These are phyloP conservation scores for Vidua macroura DNA, from an alignment of 2,113 vertebrate genomes.

Conservation along the genomic window DNA sequence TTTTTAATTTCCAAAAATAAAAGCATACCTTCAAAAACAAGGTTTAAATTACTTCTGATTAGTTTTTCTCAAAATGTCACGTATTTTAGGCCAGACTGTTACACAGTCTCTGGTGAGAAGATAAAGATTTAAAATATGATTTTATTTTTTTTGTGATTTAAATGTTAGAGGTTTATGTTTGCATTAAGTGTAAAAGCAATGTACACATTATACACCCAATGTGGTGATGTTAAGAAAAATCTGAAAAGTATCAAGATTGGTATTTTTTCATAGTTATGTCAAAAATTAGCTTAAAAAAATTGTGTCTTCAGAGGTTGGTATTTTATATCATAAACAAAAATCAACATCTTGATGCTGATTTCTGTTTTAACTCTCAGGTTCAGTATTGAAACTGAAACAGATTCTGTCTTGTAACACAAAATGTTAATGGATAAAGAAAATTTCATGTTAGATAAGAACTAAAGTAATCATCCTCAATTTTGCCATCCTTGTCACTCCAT, in stretches of 20 bases:
- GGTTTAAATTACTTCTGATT: neutral
- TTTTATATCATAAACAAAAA: neutral
- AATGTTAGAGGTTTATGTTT: neutral
- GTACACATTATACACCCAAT: fast-evolving
- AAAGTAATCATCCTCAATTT: neutral
- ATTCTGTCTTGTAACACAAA: neutral
- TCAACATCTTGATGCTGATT: neutral
- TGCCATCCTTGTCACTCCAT: neutral
- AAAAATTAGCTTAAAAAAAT: neutral
- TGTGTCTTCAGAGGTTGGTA: neutral
- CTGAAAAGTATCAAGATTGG: neutral
- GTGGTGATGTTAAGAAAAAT: neutral
- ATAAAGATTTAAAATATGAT: neutral
- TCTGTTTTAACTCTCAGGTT: neutral
- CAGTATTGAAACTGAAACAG: neutral
- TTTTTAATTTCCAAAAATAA: neutral
- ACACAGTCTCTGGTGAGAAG: neutral
- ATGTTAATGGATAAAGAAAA: neutral
- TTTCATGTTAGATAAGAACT: neutral
- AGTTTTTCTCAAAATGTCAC: neutral
- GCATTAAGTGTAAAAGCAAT: fast-evolving
- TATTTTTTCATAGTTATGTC: neutral
- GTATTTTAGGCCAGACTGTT: neutral
- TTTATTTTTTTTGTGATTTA: neutral
- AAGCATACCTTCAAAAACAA: neutral